Percentiles rank a stretch among this genome's conserved stretches.
Conservation (phyloP, 2,888 invertebrate genomes). For the Synanthedon tipuliformis region DNA sequence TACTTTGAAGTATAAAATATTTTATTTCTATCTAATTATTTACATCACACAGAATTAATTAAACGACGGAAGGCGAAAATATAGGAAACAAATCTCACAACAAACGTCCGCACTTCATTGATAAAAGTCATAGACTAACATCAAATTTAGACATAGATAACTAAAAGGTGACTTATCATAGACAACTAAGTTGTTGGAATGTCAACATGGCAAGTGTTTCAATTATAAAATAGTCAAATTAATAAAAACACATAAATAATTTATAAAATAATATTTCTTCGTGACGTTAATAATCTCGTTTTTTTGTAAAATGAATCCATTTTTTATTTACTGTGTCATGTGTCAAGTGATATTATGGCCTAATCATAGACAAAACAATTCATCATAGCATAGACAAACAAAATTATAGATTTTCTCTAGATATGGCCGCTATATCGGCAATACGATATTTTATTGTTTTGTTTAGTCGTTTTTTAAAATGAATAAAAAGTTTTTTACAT, state of each 20-base stretch:
- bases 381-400: slow-evolving; percentile 20
- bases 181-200: too few species aligned
- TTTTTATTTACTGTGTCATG: slow-evolving; percentile 11
- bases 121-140: slow-evolving; percentile 58
- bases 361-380: slow-evolving; percentile 25
- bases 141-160: too few species aligned
- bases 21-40: slow-evolving; percentile 46
- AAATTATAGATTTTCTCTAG: slow-evolving; percentile 67
- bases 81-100: slow-evolving; percentile 58
- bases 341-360: slow-evolving; percentile 28
- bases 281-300: too few species aligned
- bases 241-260: too few species aligned
- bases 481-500: slow-evolving; percentile 62
- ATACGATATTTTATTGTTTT: slow-evolving; percentile 70
- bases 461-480: slow-evolving; percentile 66
- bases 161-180: too few species aligned
- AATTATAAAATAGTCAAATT: too few species aligned
- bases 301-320: too few species aligned
- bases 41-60: slow-evolving; percentile 53
- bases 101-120: slow-evolving; percentile 54
- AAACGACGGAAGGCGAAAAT: slow-evolving; percentile 58
- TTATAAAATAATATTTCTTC: too few species aligned
- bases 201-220: too few species aligned
- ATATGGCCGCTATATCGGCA: slow-evolving; percentile 70
- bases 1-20: slow-evolving; percentile 46